phyloP scores from a whole-genome alignment of 30 jellyfish, hydroid and myxozoan genomes.

The Cassiopea xamachana region DNA sequence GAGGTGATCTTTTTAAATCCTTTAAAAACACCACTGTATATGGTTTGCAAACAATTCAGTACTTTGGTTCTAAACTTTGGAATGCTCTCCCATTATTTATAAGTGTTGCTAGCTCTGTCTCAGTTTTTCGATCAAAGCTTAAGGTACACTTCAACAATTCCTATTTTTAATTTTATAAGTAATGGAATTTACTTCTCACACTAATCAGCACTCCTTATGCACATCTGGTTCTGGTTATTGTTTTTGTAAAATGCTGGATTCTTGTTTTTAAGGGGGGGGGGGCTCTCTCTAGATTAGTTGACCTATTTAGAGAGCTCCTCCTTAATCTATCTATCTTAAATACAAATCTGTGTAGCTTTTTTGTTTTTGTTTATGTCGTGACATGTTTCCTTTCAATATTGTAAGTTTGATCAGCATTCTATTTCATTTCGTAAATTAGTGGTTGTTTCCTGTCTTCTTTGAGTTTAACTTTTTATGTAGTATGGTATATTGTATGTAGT shows the following conservation, averaged over 20 bases:
- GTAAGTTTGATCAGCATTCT: too few species aligned
- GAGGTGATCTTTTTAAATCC: constrained; percentile 30
- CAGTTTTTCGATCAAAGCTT: neutral
- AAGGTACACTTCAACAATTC: neutral
- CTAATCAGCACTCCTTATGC: neutral
- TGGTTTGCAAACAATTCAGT: constrained; percentile 27
- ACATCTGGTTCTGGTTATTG: neutral
- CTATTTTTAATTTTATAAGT: too few species aligned
- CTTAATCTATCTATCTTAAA: neutral
- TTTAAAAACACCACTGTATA: constrained; percentile 9
- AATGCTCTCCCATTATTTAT: neutral
- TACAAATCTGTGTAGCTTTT: too few species aligned
- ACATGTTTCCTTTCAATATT: neutral
- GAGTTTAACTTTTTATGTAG: too few species aligned
- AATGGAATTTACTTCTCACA: neutral
- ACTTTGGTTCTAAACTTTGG: constrained; percentile 2
- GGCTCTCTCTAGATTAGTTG: neutral
- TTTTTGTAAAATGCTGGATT: neutral
- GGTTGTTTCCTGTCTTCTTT: too few species aligned
- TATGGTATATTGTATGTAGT: too few species aligned
- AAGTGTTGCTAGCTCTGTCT: neutral
- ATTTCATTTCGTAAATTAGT: too few species aligned
- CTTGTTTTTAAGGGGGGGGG: neutral
- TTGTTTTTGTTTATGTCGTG: neutral
- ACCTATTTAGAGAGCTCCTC: neutral